Evolutionary conservation across 1,140 invertebrate species (phyloP), one percentile per base, ranked within the genome.

Genomic region (Cataglyphis hispanica): DNA sequence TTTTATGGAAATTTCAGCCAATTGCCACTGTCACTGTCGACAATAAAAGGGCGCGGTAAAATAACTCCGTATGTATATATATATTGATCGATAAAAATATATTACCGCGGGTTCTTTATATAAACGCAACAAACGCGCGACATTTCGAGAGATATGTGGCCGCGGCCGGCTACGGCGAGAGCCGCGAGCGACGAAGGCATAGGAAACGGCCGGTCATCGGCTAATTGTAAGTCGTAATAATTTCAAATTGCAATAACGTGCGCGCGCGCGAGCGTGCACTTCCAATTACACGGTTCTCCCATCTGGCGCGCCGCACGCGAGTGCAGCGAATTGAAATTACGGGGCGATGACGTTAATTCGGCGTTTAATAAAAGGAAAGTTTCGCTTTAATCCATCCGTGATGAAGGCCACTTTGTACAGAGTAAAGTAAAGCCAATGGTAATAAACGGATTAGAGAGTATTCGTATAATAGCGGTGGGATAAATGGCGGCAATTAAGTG

Each of bases 371-470:
- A 89, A 89, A 74, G 83, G 70, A 85, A 86, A 53, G 83, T 74
- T 86, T 88, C 63, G 75, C 46, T 85, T 89, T 89, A 86, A 89
- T 86, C 84, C 67, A 58, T 53, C 61, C 75, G 37, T 60, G 87
- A 89, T 88, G 85, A 86, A 89, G 75, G 87, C 75, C 69, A 85
- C 56, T 81, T 88, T 66, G 75, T 67, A 88, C 87, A 88, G 83
- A 88, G 87, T 81, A 86, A 88, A 89, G 87, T 70, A 89, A 89
- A 87, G 84, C 69, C 75, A 87, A 81, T 84, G 37, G 87, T 89
- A 89, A 88, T 89, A 89, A 89, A 89, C 87, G 87, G 87, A 89
- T 89, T 89, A 89, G 87, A 86, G 87, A 86, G 87, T 89, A 80
- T 87, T 86, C 87, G 87, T 86, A 88, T 89, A 89, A 89, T 89